Evolutionary conservation across 1,140 invertebrate species (phyloP), one percentile per base, ranked within the genome.

Genomic region (Zaprionus camerounensis): DNA sequence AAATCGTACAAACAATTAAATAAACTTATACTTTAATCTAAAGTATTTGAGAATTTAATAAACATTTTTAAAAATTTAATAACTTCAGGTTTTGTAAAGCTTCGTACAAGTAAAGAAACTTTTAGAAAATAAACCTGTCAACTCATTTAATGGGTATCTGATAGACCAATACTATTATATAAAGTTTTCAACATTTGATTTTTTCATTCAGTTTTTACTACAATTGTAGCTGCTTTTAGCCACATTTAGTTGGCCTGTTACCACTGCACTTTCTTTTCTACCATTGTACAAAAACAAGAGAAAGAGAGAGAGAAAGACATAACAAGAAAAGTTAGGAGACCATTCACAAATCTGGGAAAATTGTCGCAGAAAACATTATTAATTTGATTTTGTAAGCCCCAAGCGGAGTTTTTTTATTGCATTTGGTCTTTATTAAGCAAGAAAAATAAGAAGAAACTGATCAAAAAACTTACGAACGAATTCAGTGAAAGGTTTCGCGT

Each of bases 331-430:
- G 41, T 9, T 34, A 41, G 44, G 44, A 15, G 24, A 26, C 36
- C 38, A 49, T 17, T 56, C 51, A 64, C 51, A 70, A 64, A 70
- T 59, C 61, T 71, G 31, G 17, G 66, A 71, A 75, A 75, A 76
- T 72, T 76, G 74, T 76, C 74, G 51, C 68, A 36, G 12, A 69
- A 41, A 61, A 58, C n/a, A 34, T 56, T 65, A 59, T 71, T 71
- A 71, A 75, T 71, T 63, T 41, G 67, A 66, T 73, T 67, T 61
- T 38, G n/a, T 51, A 66, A 66, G 28, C 70, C 63, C 15, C 5
- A 4, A 57, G 62, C 26, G 26, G 9, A 13, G 28, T 7, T 17
- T 24, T 24, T 63, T 51, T 55, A 11, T 36, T 38, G 28, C 22
- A n/a, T 17, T 1, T 5, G 17, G 3, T 41, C 13, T 70, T 49